A percentile compares a stretch with the other conserved stretches of the same genome.
Evolutionary conservation across 37 sponge, comb jelly and placozoan species (phyloP).

Genomic region (Dysidea cf. avara): DNA sequence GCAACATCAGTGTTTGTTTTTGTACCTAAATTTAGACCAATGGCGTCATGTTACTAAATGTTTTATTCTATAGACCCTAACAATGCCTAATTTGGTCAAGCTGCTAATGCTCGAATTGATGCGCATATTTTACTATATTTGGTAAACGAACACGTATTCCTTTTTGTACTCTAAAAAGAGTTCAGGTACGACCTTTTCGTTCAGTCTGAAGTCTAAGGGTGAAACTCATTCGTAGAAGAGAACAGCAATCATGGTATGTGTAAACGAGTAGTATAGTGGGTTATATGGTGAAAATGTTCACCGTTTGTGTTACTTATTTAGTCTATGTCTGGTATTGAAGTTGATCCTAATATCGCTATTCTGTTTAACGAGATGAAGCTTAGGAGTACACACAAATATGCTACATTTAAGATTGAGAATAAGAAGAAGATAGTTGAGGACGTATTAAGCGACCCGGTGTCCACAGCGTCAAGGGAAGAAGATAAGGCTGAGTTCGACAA

Average conservation of each 20-base stretch:
- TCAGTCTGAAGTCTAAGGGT: too few species aligned
- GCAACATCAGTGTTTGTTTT: too few species aligned
- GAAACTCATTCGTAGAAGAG: neutral
- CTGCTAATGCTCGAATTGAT: too few species aligned
- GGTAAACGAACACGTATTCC: too few species aligned
- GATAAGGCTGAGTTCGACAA: conserved; percentile 33
- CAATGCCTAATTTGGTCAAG: conserved; percentile 18
- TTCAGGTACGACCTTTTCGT: too few species aligned
- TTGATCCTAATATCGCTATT: conserved; percentile 20
- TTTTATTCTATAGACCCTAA: too few species aligned
- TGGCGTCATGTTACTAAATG: too few species aligned
- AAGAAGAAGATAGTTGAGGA: conserved; percentile 59
- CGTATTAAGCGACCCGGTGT: conserved; percentile 6
- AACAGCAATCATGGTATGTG: neutral
- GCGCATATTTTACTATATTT: too few species aligned
- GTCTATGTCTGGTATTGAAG: conserved; percentile 77
- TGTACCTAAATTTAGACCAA: too few species aligned
- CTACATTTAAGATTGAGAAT: conserved; percentile 53
- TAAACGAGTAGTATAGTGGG: neutral
- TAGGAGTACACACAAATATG: conserved; percentile 50
- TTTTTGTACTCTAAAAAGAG: too few species aligned
- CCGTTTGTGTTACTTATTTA: neutral
- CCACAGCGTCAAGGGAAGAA: conserved; percentile 22
- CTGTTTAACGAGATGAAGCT: conserved; percentile 62
- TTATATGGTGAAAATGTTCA: neutral